These are phyloP conservation scores for Fistularia commersonii DNA, from an alignment of 2,797 vertebrate species.

Conservation along the genomic window DNA sequence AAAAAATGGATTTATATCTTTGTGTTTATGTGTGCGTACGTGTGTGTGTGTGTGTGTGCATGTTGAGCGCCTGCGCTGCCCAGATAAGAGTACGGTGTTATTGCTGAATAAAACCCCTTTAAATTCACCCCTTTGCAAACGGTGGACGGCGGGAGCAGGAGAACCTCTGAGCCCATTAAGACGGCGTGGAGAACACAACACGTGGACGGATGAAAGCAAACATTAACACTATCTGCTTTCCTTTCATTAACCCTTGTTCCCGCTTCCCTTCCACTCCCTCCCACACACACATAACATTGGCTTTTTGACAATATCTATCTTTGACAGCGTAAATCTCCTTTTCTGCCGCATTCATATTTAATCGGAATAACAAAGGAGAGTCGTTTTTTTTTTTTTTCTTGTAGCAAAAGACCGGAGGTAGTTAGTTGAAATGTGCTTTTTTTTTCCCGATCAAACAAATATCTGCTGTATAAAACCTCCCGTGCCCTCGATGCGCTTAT, in stretches of 20 bases:
- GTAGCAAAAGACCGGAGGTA: not conserved
- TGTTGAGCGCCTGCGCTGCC: constrained; percentile 33
- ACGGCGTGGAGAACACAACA: constrained; percentile 30
- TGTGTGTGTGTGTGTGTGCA: constrained; percentile 4
- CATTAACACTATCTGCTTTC: constrained; percentile 37
- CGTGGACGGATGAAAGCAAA: constrained; percentile 32
- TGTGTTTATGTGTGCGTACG: not conserved
- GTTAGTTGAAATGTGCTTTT: no score
- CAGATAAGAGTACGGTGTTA: constrained; percentile 48
- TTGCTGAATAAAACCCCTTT: constrained; percentile 36
- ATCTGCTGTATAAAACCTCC: no score
- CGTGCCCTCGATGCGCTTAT: no score
- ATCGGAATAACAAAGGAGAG: constrained; percentile 5
- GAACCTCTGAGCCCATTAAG: constrained; percentile 41
- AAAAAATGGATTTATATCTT: not conserved
- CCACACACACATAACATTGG: constrained; percentile 25
- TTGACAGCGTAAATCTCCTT: constrained; percentile 16
- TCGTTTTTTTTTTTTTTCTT: not conserved
- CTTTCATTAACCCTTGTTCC: constrained; percentile 23
- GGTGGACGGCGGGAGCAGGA: constrained; percentile 40
- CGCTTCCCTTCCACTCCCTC: constrained; percentile 5
- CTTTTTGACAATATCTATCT: constrained; percentile 20
- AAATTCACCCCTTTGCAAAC: constrained; percentile 26
- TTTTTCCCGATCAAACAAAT: no score
- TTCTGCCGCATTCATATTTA: constrained; percentile 19